phyloP scores from a whole-genome alignment of 2,797 vertebrate species.

The Myotis myotis region DNA sequence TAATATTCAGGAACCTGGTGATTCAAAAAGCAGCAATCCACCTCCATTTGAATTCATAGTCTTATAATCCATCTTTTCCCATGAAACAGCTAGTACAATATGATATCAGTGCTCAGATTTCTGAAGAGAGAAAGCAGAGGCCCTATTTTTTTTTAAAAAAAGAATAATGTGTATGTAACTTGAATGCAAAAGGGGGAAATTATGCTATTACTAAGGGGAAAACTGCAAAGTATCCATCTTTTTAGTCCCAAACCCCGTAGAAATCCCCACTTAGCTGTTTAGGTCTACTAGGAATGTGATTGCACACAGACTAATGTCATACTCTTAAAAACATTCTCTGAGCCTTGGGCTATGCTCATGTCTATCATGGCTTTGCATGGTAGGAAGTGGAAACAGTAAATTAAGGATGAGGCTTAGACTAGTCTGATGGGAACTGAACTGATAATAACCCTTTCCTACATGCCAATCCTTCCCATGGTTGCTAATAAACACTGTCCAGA shows the following conservation, averaged over 20 bases:
- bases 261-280: slow-evolving; percentile 34
- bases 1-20: slow-evolving; percentile 64
- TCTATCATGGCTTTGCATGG: not conserved
- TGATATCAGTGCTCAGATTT: slow-evolving; percentile 62
- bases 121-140: slow-evolving; percentile 48
- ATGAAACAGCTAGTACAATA: slow-evolving; percentile 55
- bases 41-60: slow-evolving; percentile 62
- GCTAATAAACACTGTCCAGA: slow-evolving; percentile 3
- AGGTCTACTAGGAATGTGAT: slow-evolving; percentile 8
- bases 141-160: not conserved
- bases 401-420: slow-evolving; percentile 10
- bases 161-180: slow-evolving; percentile 50
- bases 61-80: slow-evolving; percentile 63
- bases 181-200: slow-evolving; percentile 42
- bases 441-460: not conserved
- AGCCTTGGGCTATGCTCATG: not conserved
- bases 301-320: slow-evolving; percentile 1
- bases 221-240: slow-evolving; percentile 18
- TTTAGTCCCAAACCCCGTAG: not conserved
- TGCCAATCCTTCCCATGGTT: not conserved
- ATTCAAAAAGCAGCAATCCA: slow-evolving; percentile 67
- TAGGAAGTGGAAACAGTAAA: slow-evolving; percentile 1
- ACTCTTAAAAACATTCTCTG: not conserved
- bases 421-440: not conserved
- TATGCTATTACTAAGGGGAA: not conserved